phyloP scores from a whole-genome alignment of 1,140 invertebrate genomes.

The Drosophila melanogaster region Release_6_plus_ISO1_MT NC_004354.4:8540501-8541000 shows the following conservation, averaged over 20 bases:
- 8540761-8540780: slow-evolving; percentile 45
- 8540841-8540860: neutral
- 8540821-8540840: neutral
- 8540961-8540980: slow-evolving; percentile 42
- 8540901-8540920: slow-evolving; percentile 41
- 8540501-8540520: too few relatives aligned
- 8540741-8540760: slow-evolving; percentile 20
- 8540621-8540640: slow-evolving; percentile 1
- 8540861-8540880: slow-evolving; percentile 6
- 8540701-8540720: slow-evolving; percentile 27
- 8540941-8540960: slow-evolving; percentile 47
- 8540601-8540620: slow-evolving; percentile 7
- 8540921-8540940: slow-evolving; percentile 41
- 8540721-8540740: slow-evolving; percentile 19
- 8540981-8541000: slow-evolving; percentile 30
- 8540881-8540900: slow-evolving; percentile 39
- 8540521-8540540: neutral
- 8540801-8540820: too few relatives aligned
- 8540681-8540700: neutral
- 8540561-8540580: slow-evolving; percentile 20
- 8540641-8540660: neutral
- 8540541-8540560: slow-evolving; percentile 13
- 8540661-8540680: too few relatives aligned
- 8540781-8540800: slow-evolving; percentile 22
- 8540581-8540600: slow-evolving; percentile 21